These are phyloP conservation scores for Megalopta genalis DNA, from an alignment of 1,140 invertebrate species.

Conservation along the genomic window DNA sequence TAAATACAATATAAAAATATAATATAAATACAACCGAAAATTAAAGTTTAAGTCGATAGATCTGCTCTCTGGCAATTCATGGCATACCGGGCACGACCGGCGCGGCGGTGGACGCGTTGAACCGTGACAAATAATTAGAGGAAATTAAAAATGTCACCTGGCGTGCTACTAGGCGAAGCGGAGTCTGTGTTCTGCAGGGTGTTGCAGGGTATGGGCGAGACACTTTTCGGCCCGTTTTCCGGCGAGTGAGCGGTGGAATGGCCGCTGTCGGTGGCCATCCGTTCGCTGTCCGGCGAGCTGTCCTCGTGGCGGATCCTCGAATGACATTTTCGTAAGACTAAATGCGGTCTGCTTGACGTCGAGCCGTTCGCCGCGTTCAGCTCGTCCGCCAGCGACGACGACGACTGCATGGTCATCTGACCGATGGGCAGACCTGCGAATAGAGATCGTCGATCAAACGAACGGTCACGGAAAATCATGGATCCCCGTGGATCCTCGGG, in stretches of 20 bases:
- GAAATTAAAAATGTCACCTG: conserved; percentile 62
- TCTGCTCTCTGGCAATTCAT: too few species aligned
- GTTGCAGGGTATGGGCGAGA: conserved; percentile 84
- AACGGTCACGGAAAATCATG: neutral
- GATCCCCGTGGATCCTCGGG: neutral
- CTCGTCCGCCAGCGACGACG: conserved; percentile 87
- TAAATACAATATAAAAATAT: too few species aligned
- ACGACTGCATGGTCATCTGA: conserved; percentile 67
- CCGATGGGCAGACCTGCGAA: conserved; percentile 63
- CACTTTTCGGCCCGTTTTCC: conserved; percentile 89
- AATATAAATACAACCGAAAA: too few species aligned
- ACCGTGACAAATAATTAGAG: too few species aligned
- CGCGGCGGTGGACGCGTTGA: too few species aligned
- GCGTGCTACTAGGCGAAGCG: conserved; percentile 74
- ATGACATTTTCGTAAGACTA: conserved; percentile 87
- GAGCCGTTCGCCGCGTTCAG: conserved; percentile 75
- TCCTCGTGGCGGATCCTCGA: conserved; percentile 86
- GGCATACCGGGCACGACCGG: too few species aligned
- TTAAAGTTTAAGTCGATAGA: too few species aligned
- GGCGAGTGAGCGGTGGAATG: conserved; percentile 94
- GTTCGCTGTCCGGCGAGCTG: conserved; percentile 91
- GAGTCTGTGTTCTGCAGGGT: conserved; percentile 75
- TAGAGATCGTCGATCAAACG: neutral
- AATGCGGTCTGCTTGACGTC: conserved; percentile 77
- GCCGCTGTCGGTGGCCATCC: conserved; percentile 91